Evolutionary conservation across 2,113 vertebrate genomes (phyloP), one percentile per base, ranked within the genome.

Genomic region (Mellivora capensis): DNA sequence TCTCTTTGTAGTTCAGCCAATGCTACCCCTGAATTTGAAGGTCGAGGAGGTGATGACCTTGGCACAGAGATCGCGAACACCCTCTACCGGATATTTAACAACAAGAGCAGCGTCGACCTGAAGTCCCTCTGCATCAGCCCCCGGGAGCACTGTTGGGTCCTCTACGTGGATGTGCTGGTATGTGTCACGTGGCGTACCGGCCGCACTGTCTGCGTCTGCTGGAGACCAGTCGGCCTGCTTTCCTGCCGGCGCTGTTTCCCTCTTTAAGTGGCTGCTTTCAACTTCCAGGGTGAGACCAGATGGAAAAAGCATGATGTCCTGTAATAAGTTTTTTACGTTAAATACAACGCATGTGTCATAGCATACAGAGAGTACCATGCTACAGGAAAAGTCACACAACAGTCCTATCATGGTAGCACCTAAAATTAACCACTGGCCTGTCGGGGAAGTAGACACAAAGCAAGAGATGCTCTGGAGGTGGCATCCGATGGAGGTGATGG

Each of bases 81-180:
- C 0, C 98, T 99, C 1, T 99, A 99, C 98, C 99, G 99, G 98
- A 99, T 99, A 92, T 99, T 99, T 97, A 99, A 99, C 98, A 99
- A 99, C 1, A 98, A 99, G 95, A 98, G 98, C 98, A 99, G 98
- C 7, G 6, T 99, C 7, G 99, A 99, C 96, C 97, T 99, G 97
- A 98, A 98, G 85, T 98, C 98, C 1, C 99, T 99, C 74, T 99
- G 99, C 67, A 99, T 99, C 93, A 99, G 99, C 91, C 98, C 99
- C 11, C 98, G 99, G 94, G 99, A 99, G 62, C 99, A 99, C 98
- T 99, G 99, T 98, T 99, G 99, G 99, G 96, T 99, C n/a, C 99
- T 99, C 52, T 99, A 99, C 4, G 99, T 99, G 62, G 99, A 99
- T 21, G 99, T 99, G n/a, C 97, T 99, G 99, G 99, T 99, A 97